Evolutionary conservation across 2,797 vertebrate species (phyloP).

Genomic region (Carduelis carduelis): DNA sequence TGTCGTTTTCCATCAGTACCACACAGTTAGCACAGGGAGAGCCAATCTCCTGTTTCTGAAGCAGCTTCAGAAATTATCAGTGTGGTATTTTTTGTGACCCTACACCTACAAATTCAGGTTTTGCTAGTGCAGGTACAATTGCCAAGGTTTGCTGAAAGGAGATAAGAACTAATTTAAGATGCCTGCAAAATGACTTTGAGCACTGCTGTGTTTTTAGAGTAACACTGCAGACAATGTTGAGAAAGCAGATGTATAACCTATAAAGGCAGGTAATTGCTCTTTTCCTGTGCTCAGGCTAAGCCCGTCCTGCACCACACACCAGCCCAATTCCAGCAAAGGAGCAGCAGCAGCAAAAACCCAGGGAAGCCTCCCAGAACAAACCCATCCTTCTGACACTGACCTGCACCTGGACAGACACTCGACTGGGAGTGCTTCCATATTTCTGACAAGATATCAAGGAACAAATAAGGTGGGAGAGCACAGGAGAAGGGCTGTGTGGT

Average conservation of each 20-base stretch:
- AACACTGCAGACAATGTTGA: not conserved
- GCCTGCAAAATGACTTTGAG: not conserved
- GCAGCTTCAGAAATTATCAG: not conserved
- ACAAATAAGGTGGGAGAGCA: not conserved
- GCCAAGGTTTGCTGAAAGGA: not conserved
- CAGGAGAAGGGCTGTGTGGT: not conserved
- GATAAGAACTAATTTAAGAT: not conserved
- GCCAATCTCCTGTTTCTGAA: not conserved
- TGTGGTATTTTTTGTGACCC: not conserved
- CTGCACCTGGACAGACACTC: not conserved
- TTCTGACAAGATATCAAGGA: not conserved
- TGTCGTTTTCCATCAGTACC: not conserved
- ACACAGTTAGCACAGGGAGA: not conserved
- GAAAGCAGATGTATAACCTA: not conserved
- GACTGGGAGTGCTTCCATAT: not conserved
- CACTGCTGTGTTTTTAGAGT: not conserved
- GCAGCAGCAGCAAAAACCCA: not conserved
- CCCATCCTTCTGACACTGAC: not conserved
- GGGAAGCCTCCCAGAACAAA: not conserved
- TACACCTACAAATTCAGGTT: not conserved
- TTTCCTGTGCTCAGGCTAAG: not conserved
- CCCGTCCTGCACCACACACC: accelerated
- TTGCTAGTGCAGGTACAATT: not conserved
- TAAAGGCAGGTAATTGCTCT: not conserved
- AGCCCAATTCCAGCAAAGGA: not conserved